Evolutionary conservation across 2,797 vertebrate genomes (phyloP).

Genomic region (Rallus crepitans): DNA sequence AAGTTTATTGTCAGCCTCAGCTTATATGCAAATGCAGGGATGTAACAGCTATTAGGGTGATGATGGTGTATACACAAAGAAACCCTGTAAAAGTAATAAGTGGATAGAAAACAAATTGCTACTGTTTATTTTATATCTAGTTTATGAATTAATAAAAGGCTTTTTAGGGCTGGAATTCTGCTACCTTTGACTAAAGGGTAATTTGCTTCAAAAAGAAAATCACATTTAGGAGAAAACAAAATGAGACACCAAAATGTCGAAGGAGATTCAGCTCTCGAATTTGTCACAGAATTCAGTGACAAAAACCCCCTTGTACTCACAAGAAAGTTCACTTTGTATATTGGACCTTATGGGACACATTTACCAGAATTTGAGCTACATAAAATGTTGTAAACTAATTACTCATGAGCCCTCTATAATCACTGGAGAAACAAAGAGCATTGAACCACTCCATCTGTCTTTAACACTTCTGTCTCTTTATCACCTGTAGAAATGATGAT

Average conservation of each 20-base stretch:
- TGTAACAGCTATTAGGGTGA: neutral
- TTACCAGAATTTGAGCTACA: neutral
- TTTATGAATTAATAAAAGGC: slow-evolving; percentile 22
- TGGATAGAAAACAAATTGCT: neutral
- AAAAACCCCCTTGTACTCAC: neutral
- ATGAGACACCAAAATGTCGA: neutral
- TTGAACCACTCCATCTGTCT: neutral
- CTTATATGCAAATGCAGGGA: slow-evolving; percentile 6
- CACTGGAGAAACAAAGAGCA: neutral
- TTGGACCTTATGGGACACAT: neutral
- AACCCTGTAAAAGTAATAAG: neutral
- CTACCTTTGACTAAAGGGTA: neutral
- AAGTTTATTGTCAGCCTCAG: slow-evolving; percentile 24
- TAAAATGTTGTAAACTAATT: neutral
- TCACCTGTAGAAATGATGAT: neutral
- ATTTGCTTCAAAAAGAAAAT: slow-evolving; percentile 6
- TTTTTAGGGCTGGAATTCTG: neutral
- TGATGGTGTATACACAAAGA: neutral
- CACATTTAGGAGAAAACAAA: neutral
- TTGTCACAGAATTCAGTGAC: neutral
- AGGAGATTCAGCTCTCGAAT: neutral
- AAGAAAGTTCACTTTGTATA: neutral
- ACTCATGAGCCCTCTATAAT: neutral
- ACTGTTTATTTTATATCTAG: slow-evolving; percentile 18
- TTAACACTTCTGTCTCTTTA: neutral